Evolutionary conservation across 2,113 vertebrate species (phyloP), one percentile per base, ranked within the genome.

Genomic region (Stegostoma tigrinum): DNA sequence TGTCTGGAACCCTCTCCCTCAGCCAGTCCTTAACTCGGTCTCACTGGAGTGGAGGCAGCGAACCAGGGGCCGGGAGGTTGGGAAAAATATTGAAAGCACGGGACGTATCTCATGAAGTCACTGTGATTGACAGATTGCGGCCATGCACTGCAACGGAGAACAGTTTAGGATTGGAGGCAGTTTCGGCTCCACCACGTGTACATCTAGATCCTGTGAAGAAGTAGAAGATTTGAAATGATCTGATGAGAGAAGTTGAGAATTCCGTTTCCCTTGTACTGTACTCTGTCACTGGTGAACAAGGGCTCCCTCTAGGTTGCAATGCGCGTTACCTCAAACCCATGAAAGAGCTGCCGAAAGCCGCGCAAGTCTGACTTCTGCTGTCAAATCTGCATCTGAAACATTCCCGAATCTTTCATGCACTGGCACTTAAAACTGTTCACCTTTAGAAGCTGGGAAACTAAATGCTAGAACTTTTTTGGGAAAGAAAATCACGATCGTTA

Each of bases 31-130:
- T 48, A 52, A 72, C 94, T 95, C 27, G 7, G 68, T 95, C 67
- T 95, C 94, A 75, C 66, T 72, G 94, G 68, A 95, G 72, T 19
- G 45, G 94, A 95, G 94, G 42, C 93, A 72, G 67, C 93, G 93
- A 95, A 95, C 66, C 66, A 70, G 93, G n/a, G 93, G 67, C 67
- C 42, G 67, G 94, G 94, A 95, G 94, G 94, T 70, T 70, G 94
- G 94, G 68, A 72, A 52, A 95, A 95, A 48, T 30, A 95, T 95
- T 52, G 45, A 95, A 95, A 75, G 12, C 94, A 72, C 68, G 68
- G 94, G 68, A 70, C 94, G 94, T 94, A 94, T 70, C 24, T 70
- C 93, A 67, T 95, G 94, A 95, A 95, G 94, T 95, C 94, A 95
- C 68, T 52, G 42, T 95, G 94, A 95, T 70, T 95, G 94, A 70